These are phyloP conservation scores for Channa argus DNA, from an alignment of 2,113 vertebrate species.

Conservation along the genomic window DNA sequence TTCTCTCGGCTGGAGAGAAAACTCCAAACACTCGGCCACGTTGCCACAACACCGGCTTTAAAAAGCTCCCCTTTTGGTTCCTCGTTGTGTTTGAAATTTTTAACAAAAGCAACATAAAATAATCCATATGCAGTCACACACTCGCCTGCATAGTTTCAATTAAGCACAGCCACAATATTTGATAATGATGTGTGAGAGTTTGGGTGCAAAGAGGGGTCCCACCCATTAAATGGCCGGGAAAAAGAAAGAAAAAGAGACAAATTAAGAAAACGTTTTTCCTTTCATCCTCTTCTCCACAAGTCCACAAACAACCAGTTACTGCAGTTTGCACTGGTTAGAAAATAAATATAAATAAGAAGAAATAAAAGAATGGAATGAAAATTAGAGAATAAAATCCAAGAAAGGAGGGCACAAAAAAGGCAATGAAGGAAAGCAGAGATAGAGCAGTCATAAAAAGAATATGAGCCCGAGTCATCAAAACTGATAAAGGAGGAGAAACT, in stretches of 20 bases:
- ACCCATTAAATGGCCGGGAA: slow-evolving; percentile 62
- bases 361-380: neutral
- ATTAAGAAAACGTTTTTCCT: slow-evolving; percentile 1
- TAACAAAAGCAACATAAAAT: slow-evolving; percentile 64
- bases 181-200: slow-evolving; percentile 58
- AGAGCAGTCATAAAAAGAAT: neutral
- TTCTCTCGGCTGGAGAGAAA: slow-evolving; percentile 37
- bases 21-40: slow-evolving; percentile 50
- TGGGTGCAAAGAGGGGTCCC: slow-evolving; percentile 42
- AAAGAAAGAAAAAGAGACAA: slow-evolving; percentile 9
- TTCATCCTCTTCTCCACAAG: neutral
- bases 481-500: neutral
- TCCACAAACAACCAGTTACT: slow-evolving; percentile 15
- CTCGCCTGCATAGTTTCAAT: slow-evolving; percentile 64
- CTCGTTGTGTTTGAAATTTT: slow-evolving; percentile 63
- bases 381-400: neutral
- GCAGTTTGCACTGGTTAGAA: too few relatives aligned
- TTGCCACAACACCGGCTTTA: slow-evolving; percentile 61
- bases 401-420: neutral
- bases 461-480: neutral
- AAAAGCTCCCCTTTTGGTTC: slow-evolving; percentile 59
- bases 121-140: slow-evolving; percentile 53
- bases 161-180: slow-evolving; percentile 69
- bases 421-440: neutral
- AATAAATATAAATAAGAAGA: neutral